A percentile compares a stretch with the other conserved stretches of the same genome.
These are phyloP conservation scores for Peucedramus taeniatus DNA, from an alignment of 2,113 vertebrate species.

Conservation along the genomic window DNA sequence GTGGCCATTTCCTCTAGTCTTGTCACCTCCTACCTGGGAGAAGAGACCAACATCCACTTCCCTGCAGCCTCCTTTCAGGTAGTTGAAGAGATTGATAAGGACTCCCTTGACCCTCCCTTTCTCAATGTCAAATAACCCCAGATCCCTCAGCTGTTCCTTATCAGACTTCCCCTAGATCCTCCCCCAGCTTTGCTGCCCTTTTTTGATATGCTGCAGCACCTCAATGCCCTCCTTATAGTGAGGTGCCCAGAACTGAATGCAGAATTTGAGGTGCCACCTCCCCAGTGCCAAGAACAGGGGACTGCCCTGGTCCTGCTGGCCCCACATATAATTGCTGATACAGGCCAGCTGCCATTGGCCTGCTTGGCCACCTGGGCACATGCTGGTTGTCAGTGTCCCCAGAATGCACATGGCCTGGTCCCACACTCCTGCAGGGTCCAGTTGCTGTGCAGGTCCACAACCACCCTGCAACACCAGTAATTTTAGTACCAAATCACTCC, in stretches of 20 bases:
- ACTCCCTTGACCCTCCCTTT: background rate
- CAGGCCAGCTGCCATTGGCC: background rate
- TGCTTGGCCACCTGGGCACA: background rate
- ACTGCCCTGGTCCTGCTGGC: background rate
- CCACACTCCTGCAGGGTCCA: background rate
- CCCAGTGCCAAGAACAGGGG: background rate
- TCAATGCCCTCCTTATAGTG: background rate
- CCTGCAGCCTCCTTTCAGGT: background rate
- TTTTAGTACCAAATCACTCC: background rate
- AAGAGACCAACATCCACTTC: background rate
- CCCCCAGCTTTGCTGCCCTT: background rate
- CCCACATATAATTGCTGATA: background rate
- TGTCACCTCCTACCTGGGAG: background rate
- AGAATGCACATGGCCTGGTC: background rate
- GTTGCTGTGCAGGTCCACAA: background rate
- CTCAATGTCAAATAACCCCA: background rate
- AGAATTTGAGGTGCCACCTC: background rate
- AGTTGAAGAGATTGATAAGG: background rate
- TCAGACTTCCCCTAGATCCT: background rate
- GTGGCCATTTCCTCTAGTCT: background rate
- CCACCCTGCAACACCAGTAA: background rate
- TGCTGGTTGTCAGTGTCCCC: background rate
- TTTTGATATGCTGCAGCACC: accelerated
- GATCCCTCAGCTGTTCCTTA: background rate
- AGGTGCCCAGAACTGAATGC: background rate